Percentiles rank a stretch among this genome's conserved stretches.
These are phyloP conservation scores for Micronycteris hirsuta DNA, from an alignment of 2,113 vertebrate genomes.

Conservation along the genomic window DNA sequence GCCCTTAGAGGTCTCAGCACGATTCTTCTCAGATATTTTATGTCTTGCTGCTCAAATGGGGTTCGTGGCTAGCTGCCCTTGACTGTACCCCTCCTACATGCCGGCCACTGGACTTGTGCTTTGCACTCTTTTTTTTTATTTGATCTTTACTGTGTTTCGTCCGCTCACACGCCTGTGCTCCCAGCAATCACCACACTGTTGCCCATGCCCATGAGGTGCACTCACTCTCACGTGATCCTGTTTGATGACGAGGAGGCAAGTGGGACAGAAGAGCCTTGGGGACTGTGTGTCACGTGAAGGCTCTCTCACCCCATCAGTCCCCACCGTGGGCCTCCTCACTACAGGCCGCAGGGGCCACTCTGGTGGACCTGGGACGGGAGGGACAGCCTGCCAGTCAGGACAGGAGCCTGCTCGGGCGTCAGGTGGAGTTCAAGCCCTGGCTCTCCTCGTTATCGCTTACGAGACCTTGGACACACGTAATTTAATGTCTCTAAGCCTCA, in stretches of 20 bases:
- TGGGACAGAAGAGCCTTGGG: not conserved
- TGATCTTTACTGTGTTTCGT: no score
- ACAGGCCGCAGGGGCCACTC: not conserved
- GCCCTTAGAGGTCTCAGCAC: not conserved
- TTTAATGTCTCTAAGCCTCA: slow-evolving; percentile 18
- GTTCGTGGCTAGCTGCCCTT: not conserved
- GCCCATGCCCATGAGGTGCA: no score
- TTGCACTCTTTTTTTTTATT: not conserved
- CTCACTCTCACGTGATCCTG: not conserved
- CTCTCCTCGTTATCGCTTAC: not conserved
- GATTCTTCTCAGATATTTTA: not conserved
- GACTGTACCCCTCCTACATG: fast-evolving
- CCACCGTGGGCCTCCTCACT: not conserved
- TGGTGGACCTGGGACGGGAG: not conserved
- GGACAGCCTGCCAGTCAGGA: not conserved
- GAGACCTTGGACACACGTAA: not conserved
- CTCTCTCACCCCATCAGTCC: not conserved
- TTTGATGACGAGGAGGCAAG: not conserved
- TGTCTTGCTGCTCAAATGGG: not conserved
- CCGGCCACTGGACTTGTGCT: not conserved
- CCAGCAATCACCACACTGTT: no score
- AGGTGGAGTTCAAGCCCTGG: not conserved
- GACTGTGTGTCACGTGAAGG: not conserved
- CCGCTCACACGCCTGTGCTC: no score
- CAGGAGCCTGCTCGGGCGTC: not conserved